Base-by-base conservation (phyloP, 2,888 invertebrate genomes). In the Sarcophaga carnaria region DNA sequence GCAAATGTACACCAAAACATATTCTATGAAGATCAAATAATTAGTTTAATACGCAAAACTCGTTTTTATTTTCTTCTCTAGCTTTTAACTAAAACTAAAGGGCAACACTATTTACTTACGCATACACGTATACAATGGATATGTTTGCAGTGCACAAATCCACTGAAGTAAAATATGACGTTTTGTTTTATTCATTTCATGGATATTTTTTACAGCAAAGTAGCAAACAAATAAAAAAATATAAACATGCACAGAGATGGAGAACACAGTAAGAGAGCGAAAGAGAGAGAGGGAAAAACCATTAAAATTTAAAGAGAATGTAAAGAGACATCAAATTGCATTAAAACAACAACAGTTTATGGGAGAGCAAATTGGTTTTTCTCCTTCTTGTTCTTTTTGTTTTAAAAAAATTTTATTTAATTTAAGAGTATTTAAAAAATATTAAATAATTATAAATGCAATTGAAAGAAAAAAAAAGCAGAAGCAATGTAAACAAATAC, bases 111-210 rank as follows among this genome's bases (percentile, higher is more conserved):
- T 62, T 10, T 62, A 62, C 10, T 62, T 62, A 20, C 62, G 0
- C 10, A 62, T 62, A 0, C 62, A 2, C 11, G 20, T 20, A 6
- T 8, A 20, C 22, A 22, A 45, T 67, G 67, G 47, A 37, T 37
- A 67, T 45, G n/a, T 64, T 27, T 27, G 10, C 27, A 45, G 6
- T 17, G 45, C 37, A 67, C 37, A n/a, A 25, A 27, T 27, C 27
- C 64, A 64, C 3, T 11, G 63, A 4, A 63, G 20, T 11, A 22
- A 66, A 37, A 66, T 66, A 27, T 66, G 66, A 37, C 66, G 66
- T 66, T 64, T 64, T 37, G 17, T 64, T 66, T 17, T 37, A 66
- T 66, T 66, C 37, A 66, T 66, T 66, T 37, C 66, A 66, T 66
- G 66, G 14, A 66, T 66, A 66, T 37, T 66, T 66, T n/a, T 66